A percentile compares a stretch with the other conserved stretches of the same genome.
Evolutionary conservation across 2,888 invertebrate genomes (phyloP).

Genomic region (Drosophila sordidula): DNA sequence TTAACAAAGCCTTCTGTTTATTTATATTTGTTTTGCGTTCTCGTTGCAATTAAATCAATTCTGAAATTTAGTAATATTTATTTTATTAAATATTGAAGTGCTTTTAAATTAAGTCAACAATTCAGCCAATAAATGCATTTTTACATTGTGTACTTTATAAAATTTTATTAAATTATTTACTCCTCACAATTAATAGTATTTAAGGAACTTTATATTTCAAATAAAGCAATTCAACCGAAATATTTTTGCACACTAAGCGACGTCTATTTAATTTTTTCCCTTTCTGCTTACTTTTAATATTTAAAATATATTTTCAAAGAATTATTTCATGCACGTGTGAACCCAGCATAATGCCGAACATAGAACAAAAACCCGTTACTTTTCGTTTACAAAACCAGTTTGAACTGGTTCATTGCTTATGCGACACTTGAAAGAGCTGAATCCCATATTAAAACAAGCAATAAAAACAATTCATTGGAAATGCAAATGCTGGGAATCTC

Average conservation of each 20-base stretch:
- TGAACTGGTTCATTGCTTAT: slow-evolving; percentile 12
- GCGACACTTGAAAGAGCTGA: slow-evolving; percentile 7
- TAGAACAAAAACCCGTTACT: not conserved
- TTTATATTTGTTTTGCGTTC: not conserved
- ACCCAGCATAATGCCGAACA: no score
- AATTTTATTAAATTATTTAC: not conserved
- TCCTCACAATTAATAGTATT: not conserved
- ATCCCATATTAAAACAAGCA: slow-evolving; percentile 8
- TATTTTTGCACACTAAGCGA: not conserved
- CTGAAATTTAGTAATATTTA: not conserved
- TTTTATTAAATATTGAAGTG: not conserved
- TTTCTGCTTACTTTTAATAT: not conserved
- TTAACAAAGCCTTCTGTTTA: slow-evolving; percentile 7
- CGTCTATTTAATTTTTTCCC: no score
- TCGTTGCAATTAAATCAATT: slow-evolving; percentile 8
- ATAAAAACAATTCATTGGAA: slow-evolving; percentile 16
- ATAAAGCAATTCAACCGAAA: not conserved
- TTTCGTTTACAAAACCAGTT: not conserved
- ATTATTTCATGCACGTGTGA: slow-evolving; percentile 1
- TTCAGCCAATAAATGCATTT: not conserved
- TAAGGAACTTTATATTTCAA: not conserved
- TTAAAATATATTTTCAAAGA: not conserved
- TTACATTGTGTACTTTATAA: not conserved
- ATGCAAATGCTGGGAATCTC: slow-evolving; percentile 16
- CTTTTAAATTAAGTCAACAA: not conserved